Conservation (phyloP, 2,797 vertebrate species). For the Myotis vivesi region DNA sequence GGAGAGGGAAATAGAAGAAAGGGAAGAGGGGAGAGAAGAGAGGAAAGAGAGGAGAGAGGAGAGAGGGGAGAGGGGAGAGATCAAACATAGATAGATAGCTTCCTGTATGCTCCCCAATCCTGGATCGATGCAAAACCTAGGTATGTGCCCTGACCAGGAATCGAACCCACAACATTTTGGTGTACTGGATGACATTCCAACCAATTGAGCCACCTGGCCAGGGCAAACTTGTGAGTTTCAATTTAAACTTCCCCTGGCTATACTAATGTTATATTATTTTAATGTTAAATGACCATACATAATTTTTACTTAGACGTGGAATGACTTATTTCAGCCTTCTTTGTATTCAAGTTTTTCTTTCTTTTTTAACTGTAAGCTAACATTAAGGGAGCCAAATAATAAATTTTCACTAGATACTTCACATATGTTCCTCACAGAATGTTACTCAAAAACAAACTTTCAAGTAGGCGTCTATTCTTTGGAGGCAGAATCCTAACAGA, state of each 20-base stretch:
- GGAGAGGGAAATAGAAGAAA: no score
- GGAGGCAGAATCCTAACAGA: conserved; percentile 9
- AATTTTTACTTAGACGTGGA: conserved; percentile 25
- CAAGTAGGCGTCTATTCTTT: conserved; percentile 39
- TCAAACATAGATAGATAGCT: not conserved
- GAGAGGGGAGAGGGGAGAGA: no score
- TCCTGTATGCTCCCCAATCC: not conserved
- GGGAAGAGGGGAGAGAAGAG: no score
- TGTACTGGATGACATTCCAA: not conserved
- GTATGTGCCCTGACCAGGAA: not conserved
- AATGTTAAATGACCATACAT: not conserved
- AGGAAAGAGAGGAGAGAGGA: not conserved
- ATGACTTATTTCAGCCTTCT: conserved; percentile 43
- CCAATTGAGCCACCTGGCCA: not conserved
- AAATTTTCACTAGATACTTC: conserved; percentile 55
- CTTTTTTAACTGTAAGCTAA: not conserved
- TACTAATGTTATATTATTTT: not conserved
- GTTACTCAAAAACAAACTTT: conserved; percentile 69
- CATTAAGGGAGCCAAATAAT: conserved; percentile 23
- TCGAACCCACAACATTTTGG: not conserved
- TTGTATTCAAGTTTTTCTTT: not conserved
- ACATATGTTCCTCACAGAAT: conserved; percentile 62
- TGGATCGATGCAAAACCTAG: not conserved
- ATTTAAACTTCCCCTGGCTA: not conserved
- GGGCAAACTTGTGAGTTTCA: not conserved